These are phyloP conservation scores for Mythimna lalbum DNA, from an alignment of 2,888 invertebrate genomes.

Conservation along the genomic window DNA sequence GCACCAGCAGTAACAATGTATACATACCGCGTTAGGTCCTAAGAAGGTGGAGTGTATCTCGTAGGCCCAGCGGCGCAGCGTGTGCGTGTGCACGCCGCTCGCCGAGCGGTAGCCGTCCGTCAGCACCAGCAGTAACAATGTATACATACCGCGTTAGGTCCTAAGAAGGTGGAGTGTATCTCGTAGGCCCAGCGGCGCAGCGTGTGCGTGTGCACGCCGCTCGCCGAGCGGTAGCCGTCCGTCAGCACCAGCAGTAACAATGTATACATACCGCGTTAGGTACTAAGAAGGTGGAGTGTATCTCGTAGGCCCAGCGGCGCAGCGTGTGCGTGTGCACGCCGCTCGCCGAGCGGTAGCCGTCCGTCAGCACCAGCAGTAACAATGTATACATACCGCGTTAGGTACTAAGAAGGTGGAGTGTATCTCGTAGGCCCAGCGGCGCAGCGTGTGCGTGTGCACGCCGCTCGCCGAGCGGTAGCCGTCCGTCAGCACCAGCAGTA, in stretches of 20 bases:
- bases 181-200: slow-evolving; percentile 99
- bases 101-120: slow-evolving; percentile 90
- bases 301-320: slow-evolving; percentile 99
- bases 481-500: slow-evolving; percentile 97
- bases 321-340: slow-evolving; percentile 95
- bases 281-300: slow-evolving; percentile 83
- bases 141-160: no score
- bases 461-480: slow-evolving; percentile 38
- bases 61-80: slow-evolving; percentile 99
- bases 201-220: slow-evolving; percentile 93
- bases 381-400: no score
- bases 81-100: slow-evolving; percentile 92
- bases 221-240: slow-evolving; percentile 81
- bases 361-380: slow-evolving; percentile 93
- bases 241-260: slow-evolving; percentile 92
- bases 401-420: no score
- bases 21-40: no score
- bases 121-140: slow-evolving; percentile 89
- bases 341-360: slow-evolving; percentile 71
- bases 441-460: slow-evolving; percentile 95
- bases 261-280: no score
- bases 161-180: slow-evolving; percentile 89
- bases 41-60: slow-evolving; percentile 92
- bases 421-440: slow-evolving; percentile 99
- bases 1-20: slow-evolving; percentile 83